Base-by-base conservation (phyloP, 2,113 vertebrate genomes). In the Aleadryas rufinucha region DNA sequence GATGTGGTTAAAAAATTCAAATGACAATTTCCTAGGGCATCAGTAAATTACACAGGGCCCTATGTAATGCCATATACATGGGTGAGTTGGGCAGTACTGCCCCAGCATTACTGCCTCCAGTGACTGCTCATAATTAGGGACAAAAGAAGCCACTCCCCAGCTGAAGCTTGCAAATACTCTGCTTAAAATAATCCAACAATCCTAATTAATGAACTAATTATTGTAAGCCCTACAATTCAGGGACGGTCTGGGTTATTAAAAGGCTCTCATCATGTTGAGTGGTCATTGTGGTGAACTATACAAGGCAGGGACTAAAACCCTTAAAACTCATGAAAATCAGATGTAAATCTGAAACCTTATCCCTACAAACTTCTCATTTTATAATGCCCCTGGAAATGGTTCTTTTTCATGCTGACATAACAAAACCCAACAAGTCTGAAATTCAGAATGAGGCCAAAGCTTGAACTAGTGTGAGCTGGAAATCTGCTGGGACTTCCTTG, bases 1-100 rank as follows among this genome's bases (percentile, higher is more conserved):
- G 37, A 85, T 86, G 74, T 61, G 54, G 68, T 45, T 59, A 26
- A 83, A 71, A 77, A 24, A 65, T 35, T 65, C 21, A 92, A 22
- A 86, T 10, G 16, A 8, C 7, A 11, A 11, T 60, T 69, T 88
- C 26, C 50, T 41, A 26, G 23, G 37, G 39, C 28, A 28, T 33
- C 42, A 59, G 28, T 71, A 52, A 79, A 72, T 90, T 53, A 60
- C 50, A 59, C 3, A 22, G 47, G 10, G 13, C 39, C 24, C 63
- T 57, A 8, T 2, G 2, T 70, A 33, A 60, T 4, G 12, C 21
- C 37, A 33, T 1, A 6, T 10, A 14, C 21, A 10, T 1, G 5
- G 22, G 31, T 79, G 78, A 80, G 61, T 19, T 56, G 8, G 35
- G 41, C 47, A 42, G 13, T 5, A 1, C 26, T 35, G 37, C 50